These are phyloP conservation scores for Desmodus rotundus DNA, from an alignment of 2,113 vertebrate species.

Conservation along the genomic window DNA sequence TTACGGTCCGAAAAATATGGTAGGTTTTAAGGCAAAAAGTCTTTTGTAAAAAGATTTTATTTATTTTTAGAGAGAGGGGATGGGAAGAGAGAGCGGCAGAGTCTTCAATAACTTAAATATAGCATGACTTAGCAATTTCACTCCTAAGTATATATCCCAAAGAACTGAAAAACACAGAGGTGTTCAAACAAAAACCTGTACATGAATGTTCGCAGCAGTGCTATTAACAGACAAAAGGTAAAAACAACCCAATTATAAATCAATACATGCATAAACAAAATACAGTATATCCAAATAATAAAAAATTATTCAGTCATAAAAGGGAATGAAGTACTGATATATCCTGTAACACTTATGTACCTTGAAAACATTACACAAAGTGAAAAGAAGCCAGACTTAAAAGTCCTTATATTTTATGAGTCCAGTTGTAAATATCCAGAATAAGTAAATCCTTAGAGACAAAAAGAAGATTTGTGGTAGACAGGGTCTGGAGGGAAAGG, in stretches of 20 bases:
- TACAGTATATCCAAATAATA: neutral
- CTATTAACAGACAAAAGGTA: neutral
- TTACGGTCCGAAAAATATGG: too few relatives aligned
- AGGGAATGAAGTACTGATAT: neutral
- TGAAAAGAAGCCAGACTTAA: neutral
- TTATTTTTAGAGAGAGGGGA: too few relatives aligned
- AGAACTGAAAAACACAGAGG: neutral
- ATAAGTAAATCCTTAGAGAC: neutral
- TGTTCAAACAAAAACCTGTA: constrained; percentile 10
- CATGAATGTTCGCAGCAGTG: neutral
- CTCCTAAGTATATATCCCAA: neutral
- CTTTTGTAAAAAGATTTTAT: too few relatives aligned
- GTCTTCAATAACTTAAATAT: neutral
- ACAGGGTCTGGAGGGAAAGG: neutral
- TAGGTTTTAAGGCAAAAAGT: neutral
- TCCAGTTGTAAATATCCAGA: neutral
- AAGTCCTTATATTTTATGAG: neutral
- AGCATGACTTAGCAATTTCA: neutral
- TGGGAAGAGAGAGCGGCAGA: neutral
- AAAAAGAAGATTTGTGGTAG: neutral
- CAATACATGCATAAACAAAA: neutral
- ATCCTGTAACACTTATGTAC: neutral
- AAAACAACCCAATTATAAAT: neutral
- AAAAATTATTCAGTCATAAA: neutral
- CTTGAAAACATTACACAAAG: neutral